These are phyloP conservation scores for Channallabes apus DNA, from an alignment of 2,797 vertebrate species.

Conservation along the genomic window DNA sequence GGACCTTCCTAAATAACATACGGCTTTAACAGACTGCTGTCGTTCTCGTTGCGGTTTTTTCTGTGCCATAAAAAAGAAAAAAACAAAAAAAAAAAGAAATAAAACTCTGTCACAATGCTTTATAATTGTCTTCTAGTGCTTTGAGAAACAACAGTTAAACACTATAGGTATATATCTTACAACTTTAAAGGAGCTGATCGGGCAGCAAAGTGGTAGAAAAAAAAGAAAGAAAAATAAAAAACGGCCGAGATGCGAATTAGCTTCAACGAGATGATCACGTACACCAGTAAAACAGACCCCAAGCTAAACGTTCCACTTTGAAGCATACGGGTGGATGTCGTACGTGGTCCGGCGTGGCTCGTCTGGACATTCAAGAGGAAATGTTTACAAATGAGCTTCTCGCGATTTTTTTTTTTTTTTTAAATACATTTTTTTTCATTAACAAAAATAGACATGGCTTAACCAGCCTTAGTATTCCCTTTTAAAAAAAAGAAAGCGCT, in stretches of 20 bases:
- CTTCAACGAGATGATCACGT: conserved; percentile 66
- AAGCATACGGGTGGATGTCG: conserved; percentile 49
- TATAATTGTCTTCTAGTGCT: conserved; percentile 37
- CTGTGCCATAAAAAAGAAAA: conserved; percentile 38
- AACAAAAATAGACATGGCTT: conserved; percentile 85
- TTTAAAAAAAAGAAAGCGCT: conserved; percentile 75
- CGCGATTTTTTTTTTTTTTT: conserved; percentile 39
- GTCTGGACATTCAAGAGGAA: conserved; percentile 45
- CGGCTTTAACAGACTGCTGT: neutral
- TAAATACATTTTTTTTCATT: conserved; percentile 57
- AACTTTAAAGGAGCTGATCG: conserved; percentile 63
- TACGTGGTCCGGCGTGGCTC: conserved; percentile 39
- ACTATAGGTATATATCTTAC: conserved; percentile 62
- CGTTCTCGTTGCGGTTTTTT: conserved; percentile 17
- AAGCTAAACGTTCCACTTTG: conserved; percentile 72
- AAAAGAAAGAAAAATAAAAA: no score
- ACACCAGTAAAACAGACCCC: conserved; percentile 66
- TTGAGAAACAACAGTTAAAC: conserved; percentile 49
- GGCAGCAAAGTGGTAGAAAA: conserved; percentile 53
- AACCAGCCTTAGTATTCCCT: conserved; percentile 80
- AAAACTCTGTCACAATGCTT: conserved; percentile 34
- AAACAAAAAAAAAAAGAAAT: neutral
- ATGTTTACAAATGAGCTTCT: conserved; percentile 46
- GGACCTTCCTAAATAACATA: conserved; percentile 23
- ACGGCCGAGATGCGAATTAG: conserved; percentile 62